phyloP scores from a whole-genome alignment of 30 jellyfish, hydroid and myxozoan genomes.

The Turritopsis dohrnii region DNA sequence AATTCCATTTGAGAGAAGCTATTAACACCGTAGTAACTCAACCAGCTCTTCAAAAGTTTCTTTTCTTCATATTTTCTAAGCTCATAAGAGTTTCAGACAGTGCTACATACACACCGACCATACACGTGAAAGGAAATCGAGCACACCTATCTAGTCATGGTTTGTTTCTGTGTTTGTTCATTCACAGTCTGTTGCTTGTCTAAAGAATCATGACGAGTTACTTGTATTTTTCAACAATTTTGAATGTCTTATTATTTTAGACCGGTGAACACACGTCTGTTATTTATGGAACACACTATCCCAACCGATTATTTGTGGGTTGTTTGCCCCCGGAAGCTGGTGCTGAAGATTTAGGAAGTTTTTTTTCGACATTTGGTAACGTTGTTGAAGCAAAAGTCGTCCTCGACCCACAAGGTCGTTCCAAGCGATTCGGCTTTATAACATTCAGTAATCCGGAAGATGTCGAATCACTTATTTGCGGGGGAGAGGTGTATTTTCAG shows the following conservation, averaged over 20 bases:
- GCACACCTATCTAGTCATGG: neutral
- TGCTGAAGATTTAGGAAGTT: constrained; percentile 31
- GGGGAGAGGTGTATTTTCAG: constrained; percentile 12
- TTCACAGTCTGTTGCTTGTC: neutral
- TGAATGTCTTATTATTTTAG: neutral
- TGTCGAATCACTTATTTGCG: constrained; percentile 16
- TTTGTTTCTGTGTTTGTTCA: neutral
- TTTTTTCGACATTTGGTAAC: constrained; percentile 28
- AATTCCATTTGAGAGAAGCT: neutral
- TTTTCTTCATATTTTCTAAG: neutral
- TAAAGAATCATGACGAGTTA: neutral
- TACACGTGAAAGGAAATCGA: neutral
- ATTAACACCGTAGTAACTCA: neutral
- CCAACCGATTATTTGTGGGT: constrained; percentile 73
- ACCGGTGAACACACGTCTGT: constrained; percentile 86
- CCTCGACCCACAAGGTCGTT: constrained; percentile 15
- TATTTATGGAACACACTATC: constrained; percentile 74
- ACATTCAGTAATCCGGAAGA: constrained; percentile 32
- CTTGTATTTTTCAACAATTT: neutral
- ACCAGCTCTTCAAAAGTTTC: neutral
- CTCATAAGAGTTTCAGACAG: neutral
- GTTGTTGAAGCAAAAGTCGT: constrained; percentile 36
- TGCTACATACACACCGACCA: neutral
- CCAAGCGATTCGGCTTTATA: constrained; percentile 27
- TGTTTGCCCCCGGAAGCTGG: constrained; percentile 78